Percentiles rank a stretch among this genome's conserved stretches.
These are phyloP conservation scores for Nansenia antarctica DNA, from an alignment of 2,113 vertebrate species.

Conservation along the genomic window DNA sequence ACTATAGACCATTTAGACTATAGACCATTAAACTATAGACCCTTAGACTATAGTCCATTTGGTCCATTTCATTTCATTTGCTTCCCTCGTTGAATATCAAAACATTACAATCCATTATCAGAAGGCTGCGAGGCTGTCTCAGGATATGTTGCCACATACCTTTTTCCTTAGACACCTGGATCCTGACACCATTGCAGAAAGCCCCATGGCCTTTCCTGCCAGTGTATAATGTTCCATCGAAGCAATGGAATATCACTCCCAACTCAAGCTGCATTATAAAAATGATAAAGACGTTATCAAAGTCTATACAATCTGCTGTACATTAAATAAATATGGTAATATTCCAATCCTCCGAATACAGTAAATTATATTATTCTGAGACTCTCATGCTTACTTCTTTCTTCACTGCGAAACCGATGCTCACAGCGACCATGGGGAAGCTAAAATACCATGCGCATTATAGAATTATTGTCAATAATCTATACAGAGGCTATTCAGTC, in stretches of 20 bases:
- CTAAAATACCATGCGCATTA: conserved; percentile 21
- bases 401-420: conserved; percentile 88
- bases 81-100: conserved; percentile 1
- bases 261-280: conserved; percentile 80
- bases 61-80: not conserved
- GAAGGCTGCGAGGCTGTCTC: conserved; percentile 38
- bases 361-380: not conserved
- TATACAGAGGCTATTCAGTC: too few relatives aligned
- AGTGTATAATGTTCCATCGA: conserved; percentile 84
- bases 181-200: conserved; percentile 84
- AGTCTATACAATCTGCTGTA: too few relatives aligned
- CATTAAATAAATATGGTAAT: too few relatives aligned
- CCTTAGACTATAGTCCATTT: too few relatives aligned
- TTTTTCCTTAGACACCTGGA: conserved; percentile 83
- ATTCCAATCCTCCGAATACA: not conserved
- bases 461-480: too few relatives aligned
- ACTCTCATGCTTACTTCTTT: conserved; percentile 78
- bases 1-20: too few relatives aligned
- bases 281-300: not conserved
- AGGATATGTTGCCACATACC: conserved; percentile 70
- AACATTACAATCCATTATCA: not conserved
- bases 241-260: conserved; percentile 88
- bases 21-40: too few relatives aligned
- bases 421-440: conserved; percentile 84
- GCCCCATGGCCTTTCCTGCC: conserved; percentile 84